Evolutionary conservation across 1,140 invertebrate genomes (phyloP).

Genomic region (Nasonia vitripennis): DNA sequence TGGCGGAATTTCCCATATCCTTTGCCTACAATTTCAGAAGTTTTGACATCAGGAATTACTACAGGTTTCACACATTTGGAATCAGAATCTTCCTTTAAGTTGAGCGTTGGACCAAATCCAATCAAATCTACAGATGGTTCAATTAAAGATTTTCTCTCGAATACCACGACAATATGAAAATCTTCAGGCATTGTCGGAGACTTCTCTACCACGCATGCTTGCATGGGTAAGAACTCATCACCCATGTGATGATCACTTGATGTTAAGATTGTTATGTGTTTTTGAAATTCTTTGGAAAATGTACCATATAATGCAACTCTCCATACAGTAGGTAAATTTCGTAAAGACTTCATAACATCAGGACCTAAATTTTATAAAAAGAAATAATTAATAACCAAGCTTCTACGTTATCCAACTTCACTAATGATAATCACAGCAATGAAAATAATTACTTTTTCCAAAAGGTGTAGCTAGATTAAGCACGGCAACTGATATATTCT

Average conservation of each 20-base stretch:
- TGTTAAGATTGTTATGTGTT: conserved; percentile 33
- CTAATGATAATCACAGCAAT: not conserved
- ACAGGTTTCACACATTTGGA: not conserved
- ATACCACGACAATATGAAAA: conserved; percentile 39
- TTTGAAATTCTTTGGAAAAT: conserved; percentile 45
- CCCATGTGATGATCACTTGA: conserved; percentile 24
- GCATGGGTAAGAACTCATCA: conserved; percentile 44
- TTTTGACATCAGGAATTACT: not conserved
- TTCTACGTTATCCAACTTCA: not conserved
- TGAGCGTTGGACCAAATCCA: conserved; percentile 30
- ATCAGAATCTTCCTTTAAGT: not conserved
- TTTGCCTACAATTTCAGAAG: not conserved
- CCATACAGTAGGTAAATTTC: conserved; percentile 47
- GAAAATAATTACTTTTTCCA: conserved; percentile 48
- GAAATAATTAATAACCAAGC: not conserved
- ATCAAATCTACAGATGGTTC: conserved; percentile 31
- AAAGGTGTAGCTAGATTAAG: conserved; percentile 33
- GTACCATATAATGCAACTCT: conserved; percentile 44
- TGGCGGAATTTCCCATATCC: conserved; percentile 2
- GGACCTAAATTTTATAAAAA: conserved; percentile 27
- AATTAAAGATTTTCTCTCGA: conserved; percentile 48
- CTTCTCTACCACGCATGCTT: conserved; percentile 42
- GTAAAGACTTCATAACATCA: conserved; percentile 20
- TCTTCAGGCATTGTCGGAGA: conserved; percentile 31
- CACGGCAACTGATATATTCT: conserved; percentile 37